A percentile compares a stretch with the other conserved stretches of the same genome.
These are phyloP conservation scores for cat (Felis catus) DNA, from an alignment of 2,113 vertebrate genomes.

Conservation along the genomic window F.catus_Fca126_mat1.0 CM031412.1:143985001-143985500, in stretches of 20 bases:
- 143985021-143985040: not conserved
- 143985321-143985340: not conserved
- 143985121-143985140: not conserved
- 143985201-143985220: not conserved
- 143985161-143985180: not conserved
- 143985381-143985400: not conserved
- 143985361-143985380: not conserved
- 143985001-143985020: not conserved
- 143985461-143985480: not conserved
- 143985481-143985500: not conserved
- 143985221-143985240: not conserved
- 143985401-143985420: not conserved
- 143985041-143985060: not conserved
- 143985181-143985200: not conserved
- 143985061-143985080: not conserved
- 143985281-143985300: not conserved
- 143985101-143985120: not conserved
- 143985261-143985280: not conserved
- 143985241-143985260: not conserved
- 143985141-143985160: not conserved
- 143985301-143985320: not conserved
- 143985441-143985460: not conserved
- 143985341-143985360: not conserved
- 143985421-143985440: not conserved
- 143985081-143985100: not conserved